Percentiles rank a stretch among this genome's conserved stretches.
Evolutionary conservation across 2,113 vertebrate species (phyloP).

Genomic region (Notothenia rossii): DNA sequence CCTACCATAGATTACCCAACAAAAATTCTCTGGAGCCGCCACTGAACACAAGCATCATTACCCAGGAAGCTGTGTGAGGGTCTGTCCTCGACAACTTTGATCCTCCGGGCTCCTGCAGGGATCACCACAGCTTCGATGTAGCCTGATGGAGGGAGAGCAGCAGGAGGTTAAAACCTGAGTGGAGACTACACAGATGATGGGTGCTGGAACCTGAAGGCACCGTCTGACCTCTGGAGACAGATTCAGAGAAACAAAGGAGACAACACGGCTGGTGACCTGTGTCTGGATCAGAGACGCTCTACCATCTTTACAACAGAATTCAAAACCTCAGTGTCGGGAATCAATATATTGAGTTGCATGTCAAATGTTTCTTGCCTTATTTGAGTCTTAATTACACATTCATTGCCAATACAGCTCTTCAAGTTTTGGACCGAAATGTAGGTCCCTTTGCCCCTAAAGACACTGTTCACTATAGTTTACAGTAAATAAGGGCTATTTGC

Average conservation of each 20-base stretch:
- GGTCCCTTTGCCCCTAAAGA: no score
- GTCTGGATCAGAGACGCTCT: slow-evolving; percentile 9
- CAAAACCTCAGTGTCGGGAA: no score
- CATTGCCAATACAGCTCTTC: no score
- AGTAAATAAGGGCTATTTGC: no score
- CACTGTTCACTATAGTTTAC: no score
- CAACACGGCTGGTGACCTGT: slow-evolving; percentile 7
- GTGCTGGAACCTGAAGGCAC: neutral
- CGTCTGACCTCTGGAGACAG: no score
- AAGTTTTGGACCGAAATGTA: no score
- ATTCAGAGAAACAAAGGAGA: neutral
- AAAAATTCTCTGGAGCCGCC: no score
- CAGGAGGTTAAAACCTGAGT: slow-evolving; percentile 6
- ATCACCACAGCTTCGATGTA: slow-evolving; percentile 96
- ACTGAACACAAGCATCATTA: slow-evolving; percentile 77
- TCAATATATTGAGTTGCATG: neutral
- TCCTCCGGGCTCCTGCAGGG: slow-evolving; percentile 93
- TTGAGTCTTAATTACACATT: neutral
- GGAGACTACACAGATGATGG: neutral
- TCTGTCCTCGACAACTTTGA: slow-evolving; percentile 95
- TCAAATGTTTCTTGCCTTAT: neutral
- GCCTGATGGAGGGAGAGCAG: slow-evolving; percentile 81
- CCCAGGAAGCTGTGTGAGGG: slow-evolving; percentile 98
- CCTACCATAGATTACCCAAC: no score
- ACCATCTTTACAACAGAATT: neutral